These are phyloP conservation scores for Nibea albiflora DNA, from an alignment of 2,113 vertebrate species.

Conservation along the genomic window DNA sequence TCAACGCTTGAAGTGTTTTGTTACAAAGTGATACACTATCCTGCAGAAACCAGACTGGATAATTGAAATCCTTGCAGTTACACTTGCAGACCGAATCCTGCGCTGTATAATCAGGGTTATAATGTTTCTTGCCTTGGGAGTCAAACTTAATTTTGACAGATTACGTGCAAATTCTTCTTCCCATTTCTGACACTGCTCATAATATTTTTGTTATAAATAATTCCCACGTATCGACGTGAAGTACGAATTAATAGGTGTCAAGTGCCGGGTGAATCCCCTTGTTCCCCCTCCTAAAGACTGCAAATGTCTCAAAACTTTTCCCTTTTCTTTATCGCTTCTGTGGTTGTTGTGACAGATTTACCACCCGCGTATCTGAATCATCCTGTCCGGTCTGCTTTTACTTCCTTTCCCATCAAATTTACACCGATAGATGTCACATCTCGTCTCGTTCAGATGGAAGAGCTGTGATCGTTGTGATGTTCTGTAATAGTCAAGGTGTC, in stretches of 20 bases:
- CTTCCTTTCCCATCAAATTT: neutral
- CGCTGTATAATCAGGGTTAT: neutral
- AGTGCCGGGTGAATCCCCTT: neutral
- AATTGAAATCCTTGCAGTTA: constrained; percentile 13
- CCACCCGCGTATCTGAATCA: neutral
- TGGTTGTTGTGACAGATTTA: neutral
- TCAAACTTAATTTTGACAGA: constrained; percentile 11
- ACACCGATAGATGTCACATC: neutral
- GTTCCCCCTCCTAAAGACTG: neutral
- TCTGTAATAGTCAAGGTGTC: too few species aligned
- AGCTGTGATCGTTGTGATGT: neutral
- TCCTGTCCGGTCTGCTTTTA: neutral
- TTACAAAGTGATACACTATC: constrained; percentile 27
- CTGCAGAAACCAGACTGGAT: neutral
- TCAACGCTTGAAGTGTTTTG: constrained; percentile 42
- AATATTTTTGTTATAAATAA: neutral
- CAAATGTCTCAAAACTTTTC: neutral
- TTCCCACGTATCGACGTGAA: constrained; percentile 5
- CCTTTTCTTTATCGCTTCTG: neutral
- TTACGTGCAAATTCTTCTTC: neutral
- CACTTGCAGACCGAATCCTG: constrained; percentile 15
- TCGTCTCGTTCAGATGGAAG: neutral
- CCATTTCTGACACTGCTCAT: neutral
- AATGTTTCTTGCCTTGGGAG: constrained; percentile 11
- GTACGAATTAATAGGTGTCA: neutral